Percentiles rank a stretch among this genome's conserved stretches.
These are phyloP conservation scores for Lepidocolaptes lacrymiger DNA, from an alignment of 2,797 vertebrate species.

Conservation along the genomic window DNA sequence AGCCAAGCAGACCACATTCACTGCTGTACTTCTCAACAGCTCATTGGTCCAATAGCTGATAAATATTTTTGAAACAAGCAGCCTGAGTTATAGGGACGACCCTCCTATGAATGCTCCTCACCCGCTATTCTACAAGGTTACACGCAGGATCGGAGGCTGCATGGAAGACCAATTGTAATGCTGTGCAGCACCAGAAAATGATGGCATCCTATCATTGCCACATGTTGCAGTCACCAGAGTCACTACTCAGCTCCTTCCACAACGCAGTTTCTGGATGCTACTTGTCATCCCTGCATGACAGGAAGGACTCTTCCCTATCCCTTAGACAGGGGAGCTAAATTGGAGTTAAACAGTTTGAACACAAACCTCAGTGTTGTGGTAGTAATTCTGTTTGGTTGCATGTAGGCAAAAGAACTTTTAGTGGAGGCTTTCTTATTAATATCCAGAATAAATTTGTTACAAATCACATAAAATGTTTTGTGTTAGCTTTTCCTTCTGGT, in stretches of 20 bases:
- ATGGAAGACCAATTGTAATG: not conserved
- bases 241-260: not conserved
- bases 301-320: not conserved
- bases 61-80: not conserved
- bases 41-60: not conserved
- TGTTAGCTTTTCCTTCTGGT: not conserved
- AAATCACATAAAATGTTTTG: not conserved
- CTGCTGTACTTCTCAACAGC: not conserved
- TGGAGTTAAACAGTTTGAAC: not conserved
- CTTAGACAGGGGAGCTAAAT: not conserved
- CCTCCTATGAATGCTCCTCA: not conserved
- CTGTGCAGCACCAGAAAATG: not conserved
- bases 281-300: not conserved
- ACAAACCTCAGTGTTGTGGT: not conserved
- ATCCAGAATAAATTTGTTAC: not conserved
- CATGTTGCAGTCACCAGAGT: not conserved
- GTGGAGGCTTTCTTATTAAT: not conserved
- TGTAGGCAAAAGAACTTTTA: not conserved
- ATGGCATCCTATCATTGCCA: not conserved
- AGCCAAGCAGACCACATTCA: conserved; percentile 5
- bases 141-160: not conserved
- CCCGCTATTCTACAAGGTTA: not conserved
- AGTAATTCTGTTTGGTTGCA: not conserved
- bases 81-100: not conserved
- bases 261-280: fast-evolving